Evolutionary conservation across 2,797 vertebrate species (phyloP), one percentile per base, ranked within the genome.

Genomic region (Danio aesculapii): DNA sequence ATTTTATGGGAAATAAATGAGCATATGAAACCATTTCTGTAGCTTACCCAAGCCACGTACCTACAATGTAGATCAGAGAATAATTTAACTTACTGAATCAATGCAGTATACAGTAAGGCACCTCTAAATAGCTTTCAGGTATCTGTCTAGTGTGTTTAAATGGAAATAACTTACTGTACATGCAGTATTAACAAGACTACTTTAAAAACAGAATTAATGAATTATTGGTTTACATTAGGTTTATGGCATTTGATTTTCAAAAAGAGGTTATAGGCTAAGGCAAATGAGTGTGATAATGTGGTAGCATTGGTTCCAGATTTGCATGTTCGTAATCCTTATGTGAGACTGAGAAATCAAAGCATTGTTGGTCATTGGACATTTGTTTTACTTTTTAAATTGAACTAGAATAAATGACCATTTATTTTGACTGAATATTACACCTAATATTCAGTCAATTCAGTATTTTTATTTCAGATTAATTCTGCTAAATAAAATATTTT

Each of bases 301-400:
- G 39, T 11, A 66, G 39, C 17, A 16, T 55, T 77, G 52, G 43
- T 58, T 77, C 39, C 10, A 58, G 14, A 39, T 77, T 58, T 58
- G 16, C 61, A 12, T 77, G 19, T 68, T 8, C 43, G 30, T 47
- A 47, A 12, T 58, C 7, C 1, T 39, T 43, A 68, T 30, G 5
- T 57, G 8, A 3, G 21, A 12, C 53, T 19, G 53, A 11, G 55
- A 58, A 58, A 68, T 68, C 8, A 1, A 16, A 59, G 12, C 47
- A 8, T 50, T 53, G 64, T 41, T 57, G 4, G 14, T 47, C 6
- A 71, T 17, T 78, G 58, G 55, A 66, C 49, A 46, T 66, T 8
- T 66, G 12, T 55, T 19, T n/a, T 77, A 50, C 17, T 57, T 17
- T 77, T 8, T 55, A 43, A 53, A 13, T 64, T 41, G 61, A n/a